Evolutionary conservation across 92 coral and sea anemone species (phyloP), one percentile per base, ranked within the genome.

Genomic region (Epizoanthus stellaris): DNA sequence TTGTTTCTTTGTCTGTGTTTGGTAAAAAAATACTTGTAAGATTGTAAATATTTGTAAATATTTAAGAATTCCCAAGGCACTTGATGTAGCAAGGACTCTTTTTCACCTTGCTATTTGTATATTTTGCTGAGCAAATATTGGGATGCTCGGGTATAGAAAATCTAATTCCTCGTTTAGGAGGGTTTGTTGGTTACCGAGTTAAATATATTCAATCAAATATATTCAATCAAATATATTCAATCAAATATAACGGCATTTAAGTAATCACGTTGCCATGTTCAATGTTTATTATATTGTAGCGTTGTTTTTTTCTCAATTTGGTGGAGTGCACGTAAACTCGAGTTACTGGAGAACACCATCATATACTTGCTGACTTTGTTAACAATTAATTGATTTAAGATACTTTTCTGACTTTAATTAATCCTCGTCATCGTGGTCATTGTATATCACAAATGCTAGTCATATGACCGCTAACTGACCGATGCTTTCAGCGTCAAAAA

Each of bases 151-250:
- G 14, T 49, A 43, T 70, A 79, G 59, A 21, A 17, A 63, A 62
- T 63, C 23, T 63, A 62, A 58, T 20, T 70, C 71, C 65, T 79
- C 83, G 42, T 63, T 63, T 79, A 25, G 43, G 83, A 79, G 82
- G 72, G 23, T 42, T 79, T 79, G 52, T 3, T 10, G 1, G 83
- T 40, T 79, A 42, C 13, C 45, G n/a, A n/a, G n/a, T n/a, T n/a
- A n/a, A n/a, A n/a, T n/a, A n/a, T n/a, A n/a, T n/a, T n/a, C 19
- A 42, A 38, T 40, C 0, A n/a, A n/a, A n/a, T n/a, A n/a, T n/a
- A n/a, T n/a, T n/a, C 19, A 20, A 40, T 40, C 1, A 77, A 77
- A 7, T 17, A 39, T 16, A 30, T 34, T 77, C 71, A 66, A 12
- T 5, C 45, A 30, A 66, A 34, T 68, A 8, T 9, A 66, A 66